A percentile compares a stretch with the other conserved stretches of the same genome.
phyloP scores from a whole-genome alignment of 1,140 invertebrate genomes.

The Adelges cooleyi region DNA sequence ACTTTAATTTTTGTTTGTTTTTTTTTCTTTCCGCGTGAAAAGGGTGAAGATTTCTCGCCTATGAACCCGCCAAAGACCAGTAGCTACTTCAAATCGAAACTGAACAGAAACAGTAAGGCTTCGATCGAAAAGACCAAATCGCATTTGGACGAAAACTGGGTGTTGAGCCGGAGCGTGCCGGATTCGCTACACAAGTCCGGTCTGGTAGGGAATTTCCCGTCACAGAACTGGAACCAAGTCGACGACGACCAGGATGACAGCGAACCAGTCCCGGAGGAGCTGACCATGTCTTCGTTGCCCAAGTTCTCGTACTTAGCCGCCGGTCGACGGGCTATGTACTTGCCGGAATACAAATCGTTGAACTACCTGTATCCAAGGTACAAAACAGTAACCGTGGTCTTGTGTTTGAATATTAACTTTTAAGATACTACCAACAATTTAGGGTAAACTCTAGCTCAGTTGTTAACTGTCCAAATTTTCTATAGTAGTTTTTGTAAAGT shows the following conservation, averaged over 20 bases:
- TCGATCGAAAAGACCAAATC: conserved; percentile 7
- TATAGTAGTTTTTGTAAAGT: too few relatives aligned
- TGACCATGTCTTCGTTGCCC: conserved; percentile 35
- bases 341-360: conserved; percentile 47
- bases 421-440: too few relatives aligned
- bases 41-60: conserved; percentile 18
- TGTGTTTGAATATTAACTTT: neutral
- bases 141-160: conserved; percentile 54
- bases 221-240: conserved; percentile 25
- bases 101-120: conserved; percentile 30
- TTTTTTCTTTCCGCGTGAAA: neutral
- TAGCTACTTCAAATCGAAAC: conserved; percentile 45
- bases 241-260: conserved; percentile 33
- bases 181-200: conserved; percentile 49
- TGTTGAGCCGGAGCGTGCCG: conserved; percentile 62
- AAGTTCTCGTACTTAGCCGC: conserved; percentile 42
- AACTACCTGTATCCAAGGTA: conserved; percentile 26
- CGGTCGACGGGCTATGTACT: conserved; percentile 63
- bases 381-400: too few relatives aligned
- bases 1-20: too few relatives aligned
- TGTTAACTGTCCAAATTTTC: too few relatives aligned
- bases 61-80: conserved; percentile 40
- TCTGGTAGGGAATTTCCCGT: conserved; percentile 19
- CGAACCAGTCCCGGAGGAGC: neutral
- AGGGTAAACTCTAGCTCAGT: too few relatives aligned